Evolutionary conservation across 2,797 vertebrate genomes (phyloP).

Genomic region (Muscicapa comitata): DNA sequence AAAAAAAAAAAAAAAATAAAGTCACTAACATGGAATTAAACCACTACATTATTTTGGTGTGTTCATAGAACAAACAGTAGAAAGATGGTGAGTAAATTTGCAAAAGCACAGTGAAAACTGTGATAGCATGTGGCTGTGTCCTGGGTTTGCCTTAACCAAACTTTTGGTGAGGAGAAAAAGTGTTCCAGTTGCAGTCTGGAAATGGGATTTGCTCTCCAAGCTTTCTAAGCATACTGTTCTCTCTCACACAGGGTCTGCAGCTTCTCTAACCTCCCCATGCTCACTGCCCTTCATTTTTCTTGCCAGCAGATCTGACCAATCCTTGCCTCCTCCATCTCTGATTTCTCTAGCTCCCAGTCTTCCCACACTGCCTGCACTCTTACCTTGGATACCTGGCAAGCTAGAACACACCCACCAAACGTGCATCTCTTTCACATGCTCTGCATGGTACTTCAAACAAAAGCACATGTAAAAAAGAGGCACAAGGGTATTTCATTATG

Average conservation of each 20-base stretch:
- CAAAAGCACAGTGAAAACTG: not conserved
- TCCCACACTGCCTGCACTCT: not conserved
- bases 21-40: not conserved
- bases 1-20: not conserved
- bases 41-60: not conserved
- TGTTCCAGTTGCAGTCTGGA: not conserved
- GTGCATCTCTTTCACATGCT: not conserved
- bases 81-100: rapidly evolving
- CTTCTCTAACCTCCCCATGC: not conserved
- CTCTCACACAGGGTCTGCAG: not conserved
- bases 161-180: not conserved
- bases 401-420: not conserved
- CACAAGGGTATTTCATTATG: not conserved
- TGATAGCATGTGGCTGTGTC: rapidly evolving
- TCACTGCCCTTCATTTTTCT: not conserved
- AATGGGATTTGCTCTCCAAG: not conserved
- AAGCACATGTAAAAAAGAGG: not conserved
- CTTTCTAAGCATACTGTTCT: not conserved
- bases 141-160: not conserved
- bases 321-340: not conserved
- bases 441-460: not conserved
- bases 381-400: not conserved
- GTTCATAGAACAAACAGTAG: rapidly evolving
- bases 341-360: not conserved
- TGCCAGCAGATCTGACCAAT: not conserved